Evolutionary conservation across 2,888 invertebrate species (phyloP), one percentile per base, ranked within the genome.

Genomic region (Meiosimyza platycephala): DNA sequence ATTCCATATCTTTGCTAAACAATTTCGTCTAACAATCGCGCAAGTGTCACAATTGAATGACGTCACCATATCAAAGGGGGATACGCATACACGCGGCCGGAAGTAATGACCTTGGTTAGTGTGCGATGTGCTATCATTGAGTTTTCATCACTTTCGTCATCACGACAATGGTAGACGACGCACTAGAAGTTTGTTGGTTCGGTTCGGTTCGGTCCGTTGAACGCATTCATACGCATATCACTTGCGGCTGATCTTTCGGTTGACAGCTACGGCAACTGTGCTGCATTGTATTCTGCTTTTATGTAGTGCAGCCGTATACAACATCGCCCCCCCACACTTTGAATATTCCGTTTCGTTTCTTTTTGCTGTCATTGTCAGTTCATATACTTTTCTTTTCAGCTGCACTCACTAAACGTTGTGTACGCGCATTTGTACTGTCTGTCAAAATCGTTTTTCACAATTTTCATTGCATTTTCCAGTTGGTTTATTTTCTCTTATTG

Each of bases 71-170:
- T 62, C n/a, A 33, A 18, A n/a, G n/a, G 22, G 18, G 22, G 22
- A 13, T 40, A 22, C 57, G 18, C 57, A 57, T 28, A 40, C 66
- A 66, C 66, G 28, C 54, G 54, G 66, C 66, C 66, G 66, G 66
- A 66, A 66, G 16, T 54, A 54, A 33, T 33, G 54, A 66, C 52
- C 63, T 63, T 16, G 63, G 9, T 47, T 15, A 48, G 18, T 57
- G 40, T 40, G 40, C 9, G 40, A 40, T 40, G 40, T 33, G 40
- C 62, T 62, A 33, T 40, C 62, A 33, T 62, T 40, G 9, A 16
- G 48, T 48, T 52, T n/a, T 52, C 16, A 33, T 28, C 52, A 55
- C 13, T 54, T n/a, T 55, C 47, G 47, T 67, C 67, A 18, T 7
- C 40, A 40, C 40, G 40, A 40, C 40, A 40, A 7, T 40, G 1